phyloP scores from a whole-genome alignment of 1,140 invertebrate species.

The Drosophila carrolli region DNA sequence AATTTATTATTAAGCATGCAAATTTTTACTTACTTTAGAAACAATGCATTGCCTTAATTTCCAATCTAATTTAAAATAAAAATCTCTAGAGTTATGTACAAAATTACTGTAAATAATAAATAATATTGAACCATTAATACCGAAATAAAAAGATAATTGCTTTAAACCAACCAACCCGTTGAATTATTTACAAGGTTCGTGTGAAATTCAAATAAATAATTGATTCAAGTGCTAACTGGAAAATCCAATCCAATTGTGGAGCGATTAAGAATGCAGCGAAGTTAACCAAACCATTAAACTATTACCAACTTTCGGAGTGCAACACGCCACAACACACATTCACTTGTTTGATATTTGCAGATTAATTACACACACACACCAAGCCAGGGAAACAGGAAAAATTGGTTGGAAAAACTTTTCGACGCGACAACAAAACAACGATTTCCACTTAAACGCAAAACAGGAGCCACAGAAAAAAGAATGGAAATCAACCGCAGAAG shows the following conservation, averaged over 20 bases:
- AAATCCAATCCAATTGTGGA: conserved; percentile 25
- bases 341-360: conserved; percentile 36
- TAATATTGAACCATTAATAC: no score
- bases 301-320: conserved; percentile 68
- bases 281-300: conserved; percentile 64
- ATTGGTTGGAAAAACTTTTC: conserved; percentile 75
- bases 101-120: no score
- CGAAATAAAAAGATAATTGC: conserved; percentile 2
- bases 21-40: no score
- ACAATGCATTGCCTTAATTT: no score
- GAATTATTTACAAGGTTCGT: conserved; percentile 6
- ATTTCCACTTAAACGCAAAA: conserved; percentile 77
- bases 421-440: conserved; percentile 78
- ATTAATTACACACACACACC: conserved; percentile 57
- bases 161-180: background rate
- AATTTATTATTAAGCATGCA: no score
- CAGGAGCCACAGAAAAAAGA: conserved; percentile 54
- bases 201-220: conserved; percentile 12
- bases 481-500: conserved; percentile 69
- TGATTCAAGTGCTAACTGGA: conserved; percentile 15
- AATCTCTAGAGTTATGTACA: no score
- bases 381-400: conserved; percentile 45
- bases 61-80: no score
- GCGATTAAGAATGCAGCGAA: conserved; percentile 51
- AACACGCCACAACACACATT: conserved; percentile 24